Evolutionary conservation across 2,888 invertebrate species (phyloP), one percentile per base, ranked within the genome.

Genomic region (Peribatodes rhomboidaria): DNA sequence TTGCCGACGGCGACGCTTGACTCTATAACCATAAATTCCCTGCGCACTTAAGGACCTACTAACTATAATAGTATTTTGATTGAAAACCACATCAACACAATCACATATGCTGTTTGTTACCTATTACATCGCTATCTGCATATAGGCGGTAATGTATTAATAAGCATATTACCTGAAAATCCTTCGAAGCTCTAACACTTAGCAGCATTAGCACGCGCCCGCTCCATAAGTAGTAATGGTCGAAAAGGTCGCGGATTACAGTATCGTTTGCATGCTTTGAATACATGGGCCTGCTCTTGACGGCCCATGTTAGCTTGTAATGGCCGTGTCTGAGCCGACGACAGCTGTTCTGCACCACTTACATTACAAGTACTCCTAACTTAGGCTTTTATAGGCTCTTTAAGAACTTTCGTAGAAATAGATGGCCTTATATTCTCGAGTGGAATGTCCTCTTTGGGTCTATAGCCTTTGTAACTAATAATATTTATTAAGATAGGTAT

Each of bases 131-230:
- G 37, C n/a, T 13, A 41, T 16, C 8, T 9, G 14, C 16, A 16
- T 0, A 50, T 50, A 2, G 33, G 16, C 33, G 10, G 6, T 35
- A 14, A 10, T 11, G 18, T 1, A 9, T 9, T 53, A 53, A 39
- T 6, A n/a, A 22, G 14, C 39, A 22, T 20, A 46, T 27, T 39
- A 57, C 27, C 31, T 31, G 58, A 16, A 44, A 59, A 41, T n/a
- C 42, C 11, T 42, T 42, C 6, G 16, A 39, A 41, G 13, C 39
- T 14, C 50, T 33, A 14, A 18, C 50, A 22, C 44, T 49, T 11
- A 44, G 61, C 39, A 56, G 37, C 42, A 67, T 67, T 65, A 67
- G 55, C 69, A 67, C 69, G 59, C 49, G 41, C 50, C 62, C 56
- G 35, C 46, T 16, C 57, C 46, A 42, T 14, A 31, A 52, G 50